Evolutionary conservation across 2,888 invertebrate genomes (phyloP).

Genomic region (Mythimna lalbum): DNA sequence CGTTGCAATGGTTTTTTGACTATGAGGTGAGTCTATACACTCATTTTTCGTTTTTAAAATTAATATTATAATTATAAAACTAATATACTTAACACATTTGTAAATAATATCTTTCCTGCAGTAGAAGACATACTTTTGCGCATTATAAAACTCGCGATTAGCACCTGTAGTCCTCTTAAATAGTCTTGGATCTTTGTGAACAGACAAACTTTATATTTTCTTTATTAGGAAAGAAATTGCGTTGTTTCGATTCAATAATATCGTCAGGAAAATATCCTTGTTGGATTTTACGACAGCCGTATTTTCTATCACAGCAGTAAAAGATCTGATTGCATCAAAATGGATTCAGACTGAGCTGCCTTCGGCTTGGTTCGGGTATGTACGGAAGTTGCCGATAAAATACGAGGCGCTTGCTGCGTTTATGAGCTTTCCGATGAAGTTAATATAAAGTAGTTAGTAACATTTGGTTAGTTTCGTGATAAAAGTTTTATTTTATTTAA

Average conservation of each 20-base stretch:
- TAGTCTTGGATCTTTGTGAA: no score
- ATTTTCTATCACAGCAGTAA: slow-evolving; percentile 61
- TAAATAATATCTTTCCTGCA: no score
- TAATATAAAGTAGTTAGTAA: slow-evolving; percentile 11
- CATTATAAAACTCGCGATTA: no score
- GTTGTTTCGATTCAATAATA: slow-evolving; percentile 40
- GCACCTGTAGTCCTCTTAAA: no score
- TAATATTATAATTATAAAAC: no score
- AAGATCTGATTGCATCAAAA: slow-evolving; percentile 60
- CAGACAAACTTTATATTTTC: background rate
- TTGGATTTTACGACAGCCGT: slow-evolving; percentile 52
- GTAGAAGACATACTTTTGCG: no score
- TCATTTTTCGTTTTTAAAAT: no score
- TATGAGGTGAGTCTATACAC: no score
- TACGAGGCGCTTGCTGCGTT: slow-evolving; percentile 47
- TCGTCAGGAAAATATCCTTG: slow-evolving; percentile 27
- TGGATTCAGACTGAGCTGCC: slow-evolving; percentile 29
- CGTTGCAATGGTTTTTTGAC: no score
- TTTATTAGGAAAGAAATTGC: background rate
- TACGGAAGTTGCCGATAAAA: slow-evolving; percentile 59
- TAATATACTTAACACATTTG: no score
- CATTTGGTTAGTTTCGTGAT: background rate
- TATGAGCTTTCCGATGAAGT: slow-evolving; percentile 42
- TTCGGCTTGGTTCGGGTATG: slow-evolving; percentile 36
- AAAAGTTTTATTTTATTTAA: no score